Evolutionary conservation across 2,888 invertebrate species (phyloP).

Genomic region (Strigamia maritima): DNA sequence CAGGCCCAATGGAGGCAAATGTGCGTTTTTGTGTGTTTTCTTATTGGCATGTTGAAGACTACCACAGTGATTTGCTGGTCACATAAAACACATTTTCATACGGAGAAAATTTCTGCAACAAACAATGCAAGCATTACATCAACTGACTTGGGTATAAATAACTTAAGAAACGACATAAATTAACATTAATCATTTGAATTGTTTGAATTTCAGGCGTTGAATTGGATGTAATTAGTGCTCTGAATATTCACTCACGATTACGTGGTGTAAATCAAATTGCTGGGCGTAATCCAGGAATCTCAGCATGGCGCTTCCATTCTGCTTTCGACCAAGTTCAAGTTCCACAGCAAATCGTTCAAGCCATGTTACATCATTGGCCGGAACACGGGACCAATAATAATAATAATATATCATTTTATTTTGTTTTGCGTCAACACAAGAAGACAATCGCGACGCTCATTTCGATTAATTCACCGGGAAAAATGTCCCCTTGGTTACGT

Average conservation of each 20-base stretch:
- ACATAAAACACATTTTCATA: slow-evolving; percentile 16
- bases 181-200: neutral
- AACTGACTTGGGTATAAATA: neutral
- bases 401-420: slow-evolving; percentile 18
- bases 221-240: slow-evolving; percentile 38
- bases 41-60: neutral
- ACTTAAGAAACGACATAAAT: neutral
- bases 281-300: neutral
- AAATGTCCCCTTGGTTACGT: slow-evolving; percentile 41
- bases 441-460: slow-evolving; percentile 41
- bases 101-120: neutral
- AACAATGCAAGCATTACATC: slow-evolving; percentile 12
- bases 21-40: neutral
- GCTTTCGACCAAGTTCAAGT: slow-evolving; percentile 41
- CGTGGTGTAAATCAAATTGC: slow-evolving; percentile 38
- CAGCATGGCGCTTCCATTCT: slow-evolving; percentile 40
- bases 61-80: neutral
- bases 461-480: slow-evolving; percentile 41
- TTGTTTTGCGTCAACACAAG: slow-evolving; percentile 39
- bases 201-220: neutral
- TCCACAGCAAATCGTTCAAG: neutral
- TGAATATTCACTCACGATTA: slow-evolving; percentile 37
- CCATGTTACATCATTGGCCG: slow-evolving; percentile 5
- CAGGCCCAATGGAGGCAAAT: neutral
- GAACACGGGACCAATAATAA: neutral